Evolutionary conservation across 2,888 invertebrate genomes (phyloP), one percentile per base, ranked within the genome.

Genomic region (Agapostemon virescens): DNA sequence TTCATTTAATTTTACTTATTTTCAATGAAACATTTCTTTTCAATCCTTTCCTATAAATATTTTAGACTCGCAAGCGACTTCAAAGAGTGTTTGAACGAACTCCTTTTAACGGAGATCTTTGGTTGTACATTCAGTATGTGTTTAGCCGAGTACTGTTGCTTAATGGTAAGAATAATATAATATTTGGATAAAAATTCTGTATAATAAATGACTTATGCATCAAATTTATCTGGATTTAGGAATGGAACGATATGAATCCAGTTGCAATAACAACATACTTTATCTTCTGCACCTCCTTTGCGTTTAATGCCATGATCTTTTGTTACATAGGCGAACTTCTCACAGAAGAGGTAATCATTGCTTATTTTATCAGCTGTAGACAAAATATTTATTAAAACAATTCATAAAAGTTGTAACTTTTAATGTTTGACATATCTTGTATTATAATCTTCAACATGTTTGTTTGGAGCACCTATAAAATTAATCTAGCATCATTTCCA

Each of bases 271-370:
- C 63, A 33, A 63, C 33, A n/a, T 63, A 63, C 63, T 0, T 33
- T 9, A 36, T 63, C 7, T 63, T 36, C 36, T 11, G 33, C 33
- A n/a, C n/a, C 11, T 63, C 63, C 33, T 63, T 63, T 33, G 9
- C 63, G 17, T 63, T 63, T 20, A 63, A 63, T n/a, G 63, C 36
- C 36, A 79, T 86, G 20, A 72, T 86, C 26, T 78, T 82, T 45
- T 86, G 83, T 63, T 82, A 81, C 63, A 81, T 86, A 26, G 80
- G 86, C 2, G 79, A 86, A 61, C n/a, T 83, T 52, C 68, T 86
- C 63, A 33, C 63, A 4, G 63, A 63, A 63, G 33, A 63, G 63
- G 63, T 63, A 55, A 63, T 5, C n/a, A 4, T 36, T 20, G 17
- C 17, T 61, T 63, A 63, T 11, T 63, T 63, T 55, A 15, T 15